phyloP scores from a whole-genome alignment of 2,888 invertebrate species.

The Empis livida region DNA sequence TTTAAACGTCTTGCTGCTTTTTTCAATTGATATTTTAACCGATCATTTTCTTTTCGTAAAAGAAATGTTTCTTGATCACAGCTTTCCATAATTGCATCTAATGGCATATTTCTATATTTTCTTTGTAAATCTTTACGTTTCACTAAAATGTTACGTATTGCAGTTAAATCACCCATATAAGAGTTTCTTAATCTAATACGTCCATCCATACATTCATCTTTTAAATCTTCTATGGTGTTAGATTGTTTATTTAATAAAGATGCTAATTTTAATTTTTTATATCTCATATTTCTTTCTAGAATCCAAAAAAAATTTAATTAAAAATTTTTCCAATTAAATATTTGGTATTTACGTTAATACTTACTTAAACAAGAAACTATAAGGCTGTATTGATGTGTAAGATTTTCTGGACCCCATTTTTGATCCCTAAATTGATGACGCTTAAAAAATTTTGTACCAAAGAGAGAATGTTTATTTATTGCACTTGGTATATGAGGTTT shows the following conservation, averaged over 20 bases:
- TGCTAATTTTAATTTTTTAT: neutral
- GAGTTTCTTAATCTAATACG: neutral
- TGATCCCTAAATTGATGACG: conserved; percentile 10
- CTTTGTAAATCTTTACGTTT: conserved; percentile 10
- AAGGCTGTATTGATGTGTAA: conserved; percentile 11
- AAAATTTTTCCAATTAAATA: too few relatives aligned
- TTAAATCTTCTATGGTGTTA: neutral
- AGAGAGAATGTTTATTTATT: conserved; percentile 8
- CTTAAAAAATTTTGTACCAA: conserved; percentile 10
- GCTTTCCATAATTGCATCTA: conserved; percentile 9
- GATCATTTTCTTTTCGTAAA: conserved; percentile 11
- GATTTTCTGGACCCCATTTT: conserved; percentile 10
- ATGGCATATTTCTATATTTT: conserved; percentile 9
- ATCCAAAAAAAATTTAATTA: too few relatives aligned
- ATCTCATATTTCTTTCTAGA: neutral
- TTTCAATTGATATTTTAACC: neutral
- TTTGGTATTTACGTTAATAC: too few relatives aligned
- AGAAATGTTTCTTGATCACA: conserved; percentile 12
- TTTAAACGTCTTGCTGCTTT: too few relatives aligned
- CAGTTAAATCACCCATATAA: neutral
- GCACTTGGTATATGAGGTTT: too few relatives aligned
- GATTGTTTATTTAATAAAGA: neutral
- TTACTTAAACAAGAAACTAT: conserved; percentile 1
- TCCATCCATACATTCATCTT: neutral
- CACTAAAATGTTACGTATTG: neutral